Evolutionary conservation across 2,888 invertebrate genomes (phyloP).

Genomic region (Portevinia maculata): DNA sequence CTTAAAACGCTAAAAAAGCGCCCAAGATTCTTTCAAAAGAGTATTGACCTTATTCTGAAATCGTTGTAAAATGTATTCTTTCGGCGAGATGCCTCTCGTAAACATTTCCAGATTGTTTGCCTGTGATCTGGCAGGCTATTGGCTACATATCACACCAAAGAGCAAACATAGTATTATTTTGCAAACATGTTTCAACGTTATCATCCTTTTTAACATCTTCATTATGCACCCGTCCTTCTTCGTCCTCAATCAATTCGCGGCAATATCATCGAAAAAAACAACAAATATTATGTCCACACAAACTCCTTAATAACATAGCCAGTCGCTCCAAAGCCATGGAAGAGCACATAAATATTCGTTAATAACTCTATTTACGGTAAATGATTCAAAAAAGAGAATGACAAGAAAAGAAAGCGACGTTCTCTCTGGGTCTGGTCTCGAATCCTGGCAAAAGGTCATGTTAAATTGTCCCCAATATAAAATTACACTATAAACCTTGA

Average conservation of each 20-base stretch:
- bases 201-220: background rate
- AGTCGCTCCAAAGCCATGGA: conserved; percentile 23
- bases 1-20: too few relatives aligned
- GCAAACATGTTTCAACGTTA: background rate
- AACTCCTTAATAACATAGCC: conserved; percentile 17
- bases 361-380: conserved; percentile 65
- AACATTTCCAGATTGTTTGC: too few relatives aligned
- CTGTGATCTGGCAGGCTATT: too few relatives aligned
- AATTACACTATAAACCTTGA: conserved; percentile 42
- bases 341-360: conserved; percentile 47
- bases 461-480: conserved; percentile 57
- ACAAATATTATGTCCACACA: conserved; percentile 30
- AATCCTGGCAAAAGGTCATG: conserved; percentile 40
- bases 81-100: too few relatives aligned
- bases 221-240: conserved; percentile 4
- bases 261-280: conserved; percentile 4
- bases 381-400: conserved; percentile 48
- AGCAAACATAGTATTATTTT: background rate
- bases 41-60: too few relatives aligned
- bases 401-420: conserved; percentile 3
- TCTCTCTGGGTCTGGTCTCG: too few relatives aligned
- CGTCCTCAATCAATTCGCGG: conserved; percentile 32
- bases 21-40: too few relatives aligned
- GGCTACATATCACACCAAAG: background rate
- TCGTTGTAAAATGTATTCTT: too few relatives aligned